Base-by-base conservation (phyloP, 1,140 invertebrate species). In the Megathymus violae region DNA sequence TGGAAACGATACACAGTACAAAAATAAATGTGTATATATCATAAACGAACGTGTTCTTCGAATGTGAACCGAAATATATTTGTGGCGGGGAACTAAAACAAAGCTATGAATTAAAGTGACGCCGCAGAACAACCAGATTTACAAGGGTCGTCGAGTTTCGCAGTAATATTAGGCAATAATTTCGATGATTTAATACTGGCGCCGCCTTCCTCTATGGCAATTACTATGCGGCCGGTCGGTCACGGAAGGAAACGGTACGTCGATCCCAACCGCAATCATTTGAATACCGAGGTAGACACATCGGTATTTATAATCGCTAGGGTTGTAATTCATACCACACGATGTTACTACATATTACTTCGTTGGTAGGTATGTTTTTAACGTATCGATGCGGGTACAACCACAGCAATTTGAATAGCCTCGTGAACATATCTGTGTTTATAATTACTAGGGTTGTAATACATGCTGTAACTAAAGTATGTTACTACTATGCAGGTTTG, bases 121-220 rank as follows among this genome's bases (percentile, higher is more conserved):
- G 67, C 74, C 74, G 63, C 81, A 69, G 70, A 76, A 86, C 77
- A 87, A 77, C 83, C 83, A 88, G 79, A 89, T 88, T 59, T 82
- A 80, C 73, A 59, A 74, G 69, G 73, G 78, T 78, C 62, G 67
- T 64, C 64, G 63, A 67, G 67, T 81, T 82, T 80, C 76, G 76
- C 67, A 67, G 80, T 86, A 82, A 84, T 88, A 88, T 87, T 80
- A 82, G 80, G 80, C 72, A 85, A 85, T 88, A 88, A 88, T 89
- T 89, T 84, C 67, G 82, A 85, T 88, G 86, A 89, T 89, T 88
- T 89, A 89, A 69, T 63, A 70, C 69, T 54, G 48, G 68, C 67
- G 64, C 71, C 78, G 78, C 75, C 78, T 83, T 82, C 75, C 71
- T 75, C 76, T 47, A 67, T 71, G 71, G 74, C 83, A 88, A 89